phyloP scores from a whole-genome alignment of 2,113 vertebrate species.

The Spea multiplicata region DNA sequence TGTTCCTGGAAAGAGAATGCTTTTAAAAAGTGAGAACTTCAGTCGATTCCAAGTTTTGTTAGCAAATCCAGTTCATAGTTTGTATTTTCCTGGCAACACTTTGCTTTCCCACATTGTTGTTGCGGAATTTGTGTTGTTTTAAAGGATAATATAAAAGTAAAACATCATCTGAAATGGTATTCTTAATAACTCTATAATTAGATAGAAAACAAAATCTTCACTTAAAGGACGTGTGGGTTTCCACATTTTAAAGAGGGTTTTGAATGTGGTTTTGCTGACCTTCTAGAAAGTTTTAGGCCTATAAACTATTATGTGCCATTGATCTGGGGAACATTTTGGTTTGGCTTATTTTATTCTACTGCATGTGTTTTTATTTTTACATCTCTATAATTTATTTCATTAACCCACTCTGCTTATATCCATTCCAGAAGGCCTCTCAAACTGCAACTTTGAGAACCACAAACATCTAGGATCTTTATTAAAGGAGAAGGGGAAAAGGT shows the following conservation, averaged over 20 bases:
- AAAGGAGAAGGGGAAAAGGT: neutral
- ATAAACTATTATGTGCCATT: slow-evolving; percentile 14
- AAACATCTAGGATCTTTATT: neutral
- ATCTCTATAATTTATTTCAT: slow-evolving; percentile 12
- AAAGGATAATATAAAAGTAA: slow-evolving; percentile 4
- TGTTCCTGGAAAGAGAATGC: too few species aligned
- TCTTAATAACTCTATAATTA: slow-evolving; percentile 3
- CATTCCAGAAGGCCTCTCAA: neutral
- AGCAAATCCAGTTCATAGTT: neutral
- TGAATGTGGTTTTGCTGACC: slow-evolving; percentile 14
- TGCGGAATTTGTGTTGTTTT: slow-evolving; percentile 7
- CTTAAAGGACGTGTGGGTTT: neutral
- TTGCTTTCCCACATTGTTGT: neutral
- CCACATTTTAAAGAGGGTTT: neutral
- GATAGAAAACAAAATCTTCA: neutral
- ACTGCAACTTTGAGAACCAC: neutral
- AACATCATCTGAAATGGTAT: neutral
- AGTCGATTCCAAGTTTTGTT: too few species aligned
- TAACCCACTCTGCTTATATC: neutral
- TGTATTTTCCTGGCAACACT: neutral
- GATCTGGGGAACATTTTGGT: slow-evolving; percentile 9
- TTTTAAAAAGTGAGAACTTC: too few species aligned
- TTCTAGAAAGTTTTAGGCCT: neutral
- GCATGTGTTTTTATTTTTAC: slow-evolving; percentile 8
- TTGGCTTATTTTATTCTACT: neutral